Evolutionary conservation across 2,113 vertebrate genomes (phyloP).

Genomic region (Cephalopholis sonnerati): DNA sequence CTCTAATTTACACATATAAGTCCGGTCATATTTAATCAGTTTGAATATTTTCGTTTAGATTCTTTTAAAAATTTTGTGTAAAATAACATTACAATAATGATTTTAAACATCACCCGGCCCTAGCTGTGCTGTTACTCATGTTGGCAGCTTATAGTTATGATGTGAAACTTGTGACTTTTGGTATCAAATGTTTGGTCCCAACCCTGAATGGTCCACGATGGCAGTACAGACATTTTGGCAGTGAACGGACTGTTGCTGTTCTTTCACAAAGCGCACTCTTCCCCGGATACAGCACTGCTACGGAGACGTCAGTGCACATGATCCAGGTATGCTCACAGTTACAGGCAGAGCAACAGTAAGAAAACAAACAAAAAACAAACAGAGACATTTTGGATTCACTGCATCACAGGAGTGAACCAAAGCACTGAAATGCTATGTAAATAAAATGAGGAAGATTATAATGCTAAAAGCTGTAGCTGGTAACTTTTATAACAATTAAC

Average conservation of each 20-base stretch:
- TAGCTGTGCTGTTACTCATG: conserved; percentile 21
- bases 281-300: not conserved
- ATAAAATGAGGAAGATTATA: not conserved
- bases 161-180: not conserved
- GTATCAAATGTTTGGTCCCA: conserved; percentile 63
- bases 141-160: conserved; percentile 34
- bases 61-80: too few relatives aligned
- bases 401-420: not conserved
- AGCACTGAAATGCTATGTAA: not conserved
- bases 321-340: conserved; percentile 12
- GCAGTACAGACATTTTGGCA: conserved; percentile 73
- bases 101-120: not conserved
- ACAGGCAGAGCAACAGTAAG: not conserved
- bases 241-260: conserved; percentile 39
- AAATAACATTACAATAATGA: not conserved
- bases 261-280: conserved; percentile 8
- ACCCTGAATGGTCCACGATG: conserved; percentile 45
- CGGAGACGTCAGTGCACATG: conserved; percentile 7
- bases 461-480: not conserved
- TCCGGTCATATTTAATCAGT: not conserved
- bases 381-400: not conserved
- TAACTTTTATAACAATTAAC: too few relatives aligned
- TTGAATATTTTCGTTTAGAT: not conserved
- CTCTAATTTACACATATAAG: not conserved
- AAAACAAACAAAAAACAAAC: not conserved